Percentiles rank a stretch among this genome's conserved stretches.
These are phyloP conservation scores for Anoplopoma fimbria DNA, from an alignment of 2,113 vertebrate species.

Conservation along the genomic window DNA sequence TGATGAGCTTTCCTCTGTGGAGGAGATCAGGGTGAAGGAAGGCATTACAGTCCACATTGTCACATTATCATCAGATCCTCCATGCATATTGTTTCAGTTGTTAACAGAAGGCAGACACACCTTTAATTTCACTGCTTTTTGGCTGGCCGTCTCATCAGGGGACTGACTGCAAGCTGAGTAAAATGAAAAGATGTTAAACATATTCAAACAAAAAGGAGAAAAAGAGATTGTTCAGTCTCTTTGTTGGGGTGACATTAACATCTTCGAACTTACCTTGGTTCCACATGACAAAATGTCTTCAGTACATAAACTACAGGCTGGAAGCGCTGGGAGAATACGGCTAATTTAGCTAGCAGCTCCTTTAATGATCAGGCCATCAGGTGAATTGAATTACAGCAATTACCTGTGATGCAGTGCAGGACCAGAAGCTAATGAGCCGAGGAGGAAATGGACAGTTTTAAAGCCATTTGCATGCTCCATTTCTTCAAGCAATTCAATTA, in stretches of 20 bases:
- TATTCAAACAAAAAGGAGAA: not conserved
- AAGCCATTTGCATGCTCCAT: not conserved
- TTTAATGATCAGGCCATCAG: conserved; percentile 22
- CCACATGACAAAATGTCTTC: conserved; percentile 5
- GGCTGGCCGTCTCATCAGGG: not conserved
- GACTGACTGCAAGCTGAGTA: conserved; percentile 9
- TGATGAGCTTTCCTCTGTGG: conserved; percentile 58
- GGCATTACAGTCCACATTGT: not conserved
- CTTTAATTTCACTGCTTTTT: not conserved
- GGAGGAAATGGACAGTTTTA: not conserved
- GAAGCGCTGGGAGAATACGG: not conserved
- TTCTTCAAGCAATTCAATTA: conserved; percentile 1
- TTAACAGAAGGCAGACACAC: conserved; percentile 4
- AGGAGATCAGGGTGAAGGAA: not conserved
- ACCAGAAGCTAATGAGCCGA: not conserved
- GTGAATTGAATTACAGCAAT: conserved; percentile 55
- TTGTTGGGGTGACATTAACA: not conserved
- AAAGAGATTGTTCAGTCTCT: not conserved
- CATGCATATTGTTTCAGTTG: not conserved
- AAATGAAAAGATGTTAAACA: not conserved
- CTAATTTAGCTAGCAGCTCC: not conserved
- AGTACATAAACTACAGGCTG: not conserved
- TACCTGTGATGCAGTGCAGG: conserved; percentile 2
- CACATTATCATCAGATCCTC: not conserved
- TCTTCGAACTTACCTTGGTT: conserved; percentile 40